Evolutionary conservation across 2,888 invertebrate genomes (phyloP), one percentile per base, ranked within the genome.

Genomic region (Diadromus collaris): DNA sequence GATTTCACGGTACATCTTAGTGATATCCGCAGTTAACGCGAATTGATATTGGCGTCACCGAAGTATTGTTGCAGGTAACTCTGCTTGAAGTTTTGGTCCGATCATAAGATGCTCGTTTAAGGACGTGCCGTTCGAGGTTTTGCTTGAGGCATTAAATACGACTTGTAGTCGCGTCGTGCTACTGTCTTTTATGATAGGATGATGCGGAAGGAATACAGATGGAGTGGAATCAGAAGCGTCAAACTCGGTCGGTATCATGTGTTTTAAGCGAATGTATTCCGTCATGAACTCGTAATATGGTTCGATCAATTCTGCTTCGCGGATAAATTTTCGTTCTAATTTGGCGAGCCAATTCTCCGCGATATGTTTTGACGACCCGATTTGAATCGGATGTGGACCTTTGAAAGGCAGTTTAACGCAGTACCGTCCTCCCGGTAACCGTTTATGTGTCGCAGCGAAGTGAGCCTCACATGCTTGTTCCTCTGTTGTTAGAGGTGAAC

Each of bases 1-100:
- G n/a, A 78, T 78, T 32, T 78, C 74, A 6, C 78, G 63, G 48
- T 74, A 78, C 64, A 80, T 80, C 44, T 80, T 68, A 4, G 63
- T 69, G 4, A 73, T 32, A n/a, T 78, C 76, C 6, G 78, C 76
- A 1, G 69, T 21, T n/a, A 38, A 69, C 38, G 76, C 78, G 27
- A 44, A 71, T 19, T n/a, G 27, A 61, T 61, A 34, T 2, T 13
- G 27, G 1, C 80, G 61, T 73, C 79, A 76, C 10, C 48, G 61
- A 6, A 79, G 6, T 9, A 79, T 27, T 0, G 46, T 38, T 6
- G 27, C 32, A 38, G 41, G 38, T 16, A 76, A 9, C 24, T 77
- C 80, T 3, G 21, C 7, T 19, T 68, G 67, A 13, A 78, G 38
- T 29, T 78, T 75, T 1, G 76, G 73, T 6, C 81, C 78, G 4